Conservation (phyloP, 2,888 invertebrate genomes). For the Muscina levida region DNA sequence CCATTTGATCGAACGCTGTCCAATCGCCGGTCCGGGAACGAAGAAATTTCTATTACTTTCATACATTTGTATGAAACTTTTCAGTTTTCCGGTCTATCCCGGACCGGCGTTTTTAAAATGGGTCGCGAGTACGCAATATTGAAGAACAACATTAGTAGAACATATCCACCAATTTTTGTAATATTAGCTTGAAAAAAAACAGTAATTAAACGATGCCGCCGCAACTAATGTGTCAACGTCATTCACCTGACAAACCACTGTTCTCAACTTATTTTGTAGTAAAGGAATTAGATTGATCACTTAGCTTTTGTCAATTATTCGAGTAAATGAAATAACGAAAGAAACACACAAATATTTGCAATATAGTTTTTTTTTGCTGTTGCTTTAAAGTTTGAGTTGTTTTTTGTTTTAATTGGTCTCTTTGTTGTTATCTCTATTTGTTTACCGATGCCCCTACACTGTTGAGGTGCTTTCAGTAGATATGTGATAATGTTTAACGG, state of each 20-base stretch:
- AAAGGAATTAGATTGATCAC: constrained; percentile 32
- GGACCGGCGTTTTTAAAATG: no score
- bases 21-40: no score
- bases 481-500: neutral
- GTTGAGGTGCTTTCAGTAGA: neutral
- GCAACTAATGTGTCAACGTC: no score
- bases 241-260: constrained; percentile 9
- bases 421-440: constrained; percentile 1
- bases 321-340: constrained; percentile 10
- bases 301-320: constrained; percentile 29
- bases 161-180: no score
- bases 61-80: no score
- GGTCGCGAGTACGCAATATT: no score
- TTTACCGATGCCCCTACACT: neutral
- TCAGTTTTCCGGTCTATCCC: no score
- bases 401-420: constrained; percentile 1
- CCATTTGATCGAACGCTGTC: no score
- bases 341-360: constrained; percentile 17
- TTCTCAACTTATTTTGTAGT: neutral
- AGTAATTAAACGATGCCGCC: no score
- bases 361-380: neutral
- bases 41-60: no score
- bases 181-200: no score
- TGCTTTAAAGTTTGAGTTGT: constrained; percentile 14
- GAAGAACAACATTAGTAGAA: no score